phyloP scores from a whole-genome alignment of 2,888 invertebrate species.

The Oegoconia quadripuncta region DNA sequence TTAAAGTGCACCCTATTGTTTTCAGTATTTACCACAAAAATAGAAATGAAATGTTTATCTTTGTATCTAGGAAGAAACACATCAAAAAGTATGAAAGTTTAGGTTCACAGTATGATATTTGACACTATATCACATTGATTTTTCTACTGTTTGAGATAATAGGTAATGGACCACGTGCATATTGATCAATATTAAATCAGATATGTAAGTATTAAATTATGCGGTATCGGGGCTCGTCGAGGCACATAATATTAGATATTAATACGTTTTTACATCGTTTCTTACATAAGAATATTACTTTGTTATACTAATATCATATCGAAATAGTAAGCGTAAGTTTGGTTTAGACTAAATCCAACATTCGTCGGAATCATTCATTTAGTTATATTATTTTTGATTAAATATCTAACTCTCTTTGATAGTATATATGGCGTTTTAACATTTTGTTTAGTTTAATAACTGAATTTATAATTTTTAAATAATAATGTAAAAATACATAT shows the following conservation, averaged over 20 bases:
- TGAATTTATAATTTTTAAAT: constrained; percentile 41
- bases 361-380: constrained; percentile 46
- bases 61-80: constrained; percentile 56
- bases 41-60: constrained; percentile 36
- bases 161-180: constrained; percentile 24
- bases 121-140: constrained; percentile 52
- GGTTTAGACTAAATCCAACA: constrained; percentile 53
- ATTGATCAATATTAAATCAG: background rate
- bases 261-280: constrained; percentile 51
- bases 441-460: constrained; percentile 23
- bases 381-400: constrained; percentile 31
- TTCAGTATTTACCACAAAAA: constrained; percentile 45
- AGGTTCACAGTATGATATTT: constrained; percentile 52
- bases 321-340: constrained; percentile 77
- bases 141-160: constrained; percentile 18
- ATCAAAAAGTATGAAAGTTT: constrained; percentile 37
- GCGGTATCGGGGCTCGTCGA: constrained; percentile 55
- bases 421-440: constrained; percentile 21
- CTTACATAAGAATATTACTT: constrained; percentile 63
- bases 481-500: constrained; percentile 60
- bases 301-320: constrained; percentile 65
- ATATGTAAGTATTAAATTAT: constrained; percentile 18
- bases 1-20: too few relatives aligned
- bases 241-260: constrained; percentile 67
- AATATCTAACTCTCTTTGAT: constrained; percentile 34